Percentiles rank a stretch among this genome's conserved stretches.
Conservation (phyloP, 2,113 vertebrate species). For the Thunnus thynnus region DNA sequence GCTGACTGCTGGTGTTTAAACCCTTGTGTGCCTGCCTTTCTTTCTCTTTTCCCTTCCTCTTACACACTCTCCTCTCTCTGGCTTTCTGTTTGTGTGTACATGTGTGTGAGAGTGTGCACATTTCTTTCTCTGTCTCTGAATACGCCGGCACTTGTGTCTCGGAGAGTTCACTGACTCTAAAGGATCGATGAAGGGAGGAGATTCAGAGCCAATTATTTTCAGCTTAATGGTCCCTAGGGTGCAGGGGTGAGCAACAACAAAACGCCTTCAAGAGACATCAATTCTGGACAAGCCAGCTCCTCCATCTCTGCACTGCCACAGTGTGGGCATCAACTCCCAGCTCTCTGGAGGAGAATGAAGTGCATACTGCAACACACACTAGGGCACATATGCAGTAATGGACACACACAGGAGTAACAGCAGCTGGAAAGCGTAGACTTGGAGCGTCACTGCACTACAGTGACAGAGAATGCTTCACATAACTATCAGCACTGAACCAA, state of each 20-base stretch:
- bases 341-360: conserved; percentile 67
- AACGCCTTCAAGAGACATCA: conserved; percentile 85
- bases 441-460: conserved; percentile 28
- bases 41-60: conserved; percentile 32
- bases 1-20: conserved; percentile 56
- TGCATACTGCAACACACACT: conserved; percentile 22
- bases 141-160: conserved; percentile 69
- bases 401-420: conserved; percentile 24
- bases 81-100: conserved; percentile 21
- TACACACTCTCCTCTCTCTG: conserved; percentile 34
- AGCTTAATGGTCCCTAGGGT: conserved; percentile 88
- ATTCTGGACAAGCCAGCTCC: conserved; percentile 83
- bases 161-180: conserved; percentile 86
- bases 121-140: conserved; percentile 65
- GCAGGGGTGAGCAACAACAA: conserved; percentile 85
- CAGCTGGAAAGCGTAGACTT: conserved; percentile 68
- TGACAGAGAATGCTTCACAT: conserved; percentile 48
- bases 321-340: conserved; percentile 70
- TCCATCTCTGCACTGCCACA: conserved; percentile 71
- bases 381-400: neutral
- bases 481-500: conserved; percentile 50
- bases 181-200: conserved; percentile 88
- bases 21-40: conserved; percentile 53
- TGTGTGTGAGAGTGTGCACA: conserved; percentile 40
- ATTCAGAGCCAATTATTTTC: conserved; percentile 90